phyloP scores from a whole-genome alignment of 2,888 invertebrate species.

The Cephus spinipes region DNA sequence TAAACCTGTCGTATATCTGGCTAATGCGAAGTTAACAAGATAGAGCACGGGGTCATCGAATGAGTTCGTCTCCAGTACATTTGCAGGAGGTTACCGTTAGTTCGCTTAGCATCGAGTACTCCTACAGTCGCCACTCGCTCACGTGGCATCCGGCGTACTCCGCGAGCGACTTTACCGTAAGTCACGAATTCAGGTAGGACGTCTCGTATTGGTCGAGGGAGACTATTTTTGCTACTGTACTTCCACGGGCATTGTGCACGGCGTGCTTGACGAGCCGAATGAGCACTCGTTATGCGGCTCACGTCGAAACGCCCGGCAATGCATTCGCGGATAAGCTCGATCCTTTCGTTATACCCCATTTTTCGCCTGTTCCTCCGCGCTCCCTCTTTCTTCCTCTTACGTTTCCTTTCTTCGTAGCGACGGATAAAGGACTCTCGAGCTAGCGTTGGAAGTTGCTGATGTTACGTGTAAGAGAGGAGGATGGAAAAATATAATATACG shows the following conservation, averaged over 20 bases:
- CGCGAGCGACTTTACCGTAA: background rate
- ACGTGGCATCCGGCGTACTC: constrained; percentile 7
- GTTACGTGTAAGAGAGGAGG: background rate
- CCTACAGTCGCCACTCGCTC: constrained; percentile 19
- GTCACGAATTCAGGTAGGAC: background rate
- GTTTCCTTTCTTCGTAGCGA: background rate
- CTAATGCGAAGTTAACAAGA: constrained; percentile 6
- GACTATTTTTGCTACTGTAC: background rate
- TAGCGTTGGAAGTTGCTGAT: background rate
- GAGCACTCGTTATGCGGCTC: background rate
- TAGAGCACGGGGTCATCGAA: constrained; percentile 37
- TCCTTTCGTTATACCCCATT: background rate
- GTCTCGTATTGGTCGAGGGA: background rate
- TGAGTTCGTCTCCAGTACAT: background rate
- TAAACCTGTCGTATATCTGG: background rate
- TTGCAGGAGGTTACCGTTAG: constrained; percentile 39
- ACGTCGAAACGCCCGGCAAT: background rate
- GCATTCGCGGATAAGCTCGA: background rate
- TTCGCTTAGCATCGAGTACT: constrained; percentile 42
- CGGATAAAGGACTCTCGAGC: background rate
- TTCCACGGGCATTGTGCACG: background rate
- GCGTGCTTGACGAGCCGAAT: background rate
- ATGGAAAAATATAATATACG: background rate
- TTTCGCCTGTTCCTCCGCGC: background rate
- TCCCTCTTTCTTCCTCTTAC: background rate